Evolutionary conservation across 2,113 vertebrate genomes (phyloP).

Genomic region (Xenotilapia caudafasciata): DNA sequence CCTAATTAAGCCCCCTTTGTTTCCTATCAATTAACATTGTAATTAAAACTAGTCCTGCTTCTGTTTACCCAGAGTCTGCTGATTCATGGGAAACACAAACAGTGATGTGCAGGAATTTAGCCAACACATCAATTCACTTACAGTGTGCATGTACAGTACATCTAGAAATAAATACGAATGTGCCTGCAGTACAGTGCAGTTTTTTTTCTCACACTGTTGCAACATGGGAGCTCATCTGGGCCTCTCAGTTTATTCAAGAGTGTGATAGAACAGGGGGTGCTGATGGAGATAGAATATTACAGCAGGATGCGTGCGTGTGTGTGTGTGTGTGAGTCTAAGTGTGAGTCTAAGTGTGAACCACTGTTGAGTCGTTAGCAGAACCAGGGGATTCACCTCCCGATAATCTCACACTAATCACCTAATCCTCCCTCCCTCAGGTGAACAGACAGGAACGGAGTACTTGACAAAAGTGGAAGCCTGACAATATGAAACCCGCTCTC

Average conservation of each 20-base stretch:
- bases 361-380: conserved; percentile 41
- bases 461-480: conserved; percentile 17
- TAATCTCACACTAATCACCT: conserved; percentile 59
- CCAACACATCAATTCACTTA: neutral
- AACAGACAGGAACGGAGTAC: conserved; percentile 29
- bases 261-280: no score
- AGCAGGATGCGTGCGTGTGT: neutral
- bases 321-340: neutral
- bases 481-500: neutral
- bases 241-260: neutral
- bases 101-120: conserved; percentile 34
- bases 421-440: conserved; percentile 54
- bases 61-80: conserved; percentile 67
- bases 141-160: neutral
- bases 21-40: conserved; percentile 93
- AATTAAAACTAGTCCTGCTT: conserved; percentile 81
- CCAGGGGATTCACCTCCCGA: conserved; percentile 43
- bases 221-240: neutral
- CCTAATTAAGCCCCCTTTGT: conserved; percentile 92
- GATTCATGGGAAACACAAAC: conserved; percentile 47
- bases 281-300: no score
- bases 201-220: neutral
- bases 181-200: neutral
- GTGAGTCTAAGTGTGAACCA: neutral
- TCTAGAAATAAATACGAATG: neutral